Base-by-base conservation (phyloP, 2,113 vertebrate species). In the Montifringilla adamsi region DNA sequence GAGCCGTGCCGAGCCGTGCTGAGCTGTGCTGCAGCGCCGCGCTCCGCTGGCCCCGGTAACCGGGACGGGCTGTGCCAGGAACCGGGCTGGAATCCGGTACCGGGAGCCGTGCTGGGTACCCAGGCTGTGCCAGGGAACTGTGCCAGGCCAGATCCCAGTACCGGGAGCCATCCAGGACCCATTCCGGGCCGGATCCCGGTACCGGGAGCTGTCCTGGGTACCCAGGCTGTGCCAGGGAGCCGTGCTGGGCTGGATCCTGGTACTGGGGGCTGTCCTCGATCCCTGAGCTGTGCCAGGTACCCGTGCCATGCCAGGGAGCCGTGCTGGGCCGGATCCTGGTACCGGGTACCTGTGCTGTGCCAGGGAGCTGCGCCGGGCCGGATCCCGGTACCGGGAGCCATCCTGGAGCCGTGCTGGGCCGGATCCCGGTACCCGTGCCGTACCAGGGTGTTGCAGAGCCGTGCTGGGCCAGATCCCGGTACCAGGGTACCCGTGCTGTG, bases 211-310 rank as follows among this genome's bases (percentile, higher is more conserved):
- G 9, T 24, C 0, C 27, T 24, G 73, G 68, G 13, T 17, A 4
- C 31, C 39, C 5, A 33, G 23, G n/a, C 43, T 31, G n/a, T 39
- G 44, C 56, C 58, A 33, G 33, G 35, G 35, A 41, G 35, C 13
- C 0, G 22, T 1, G 3, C 46, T 2, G n/a, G 56, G n/a, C n/a
- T 12, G 1, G 50, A 56, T 46, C 7, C 41, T 18, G 24, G 53
- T 12, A 28, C 24, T 10, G 8, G 52, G 52, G 6, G 47, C 12
- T 21, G 20, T 46, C 15, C 43, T 43, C 14, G 43, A 41, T 41
- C 39, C 39, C 39, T 41, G 43, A 43, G 43, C 43, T 17, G 43
- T 43, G 43, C 43, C 43, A 13, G 43, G 15, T 16, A 43, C 15
- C 43, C 44, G 44, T 46, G 53, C 44, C 3, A 2, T 41, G 55